Evolutionary conservation across 2,888 invertebrate species (phyloP).

Genomic region (Copidosoma aretas): DNA sequence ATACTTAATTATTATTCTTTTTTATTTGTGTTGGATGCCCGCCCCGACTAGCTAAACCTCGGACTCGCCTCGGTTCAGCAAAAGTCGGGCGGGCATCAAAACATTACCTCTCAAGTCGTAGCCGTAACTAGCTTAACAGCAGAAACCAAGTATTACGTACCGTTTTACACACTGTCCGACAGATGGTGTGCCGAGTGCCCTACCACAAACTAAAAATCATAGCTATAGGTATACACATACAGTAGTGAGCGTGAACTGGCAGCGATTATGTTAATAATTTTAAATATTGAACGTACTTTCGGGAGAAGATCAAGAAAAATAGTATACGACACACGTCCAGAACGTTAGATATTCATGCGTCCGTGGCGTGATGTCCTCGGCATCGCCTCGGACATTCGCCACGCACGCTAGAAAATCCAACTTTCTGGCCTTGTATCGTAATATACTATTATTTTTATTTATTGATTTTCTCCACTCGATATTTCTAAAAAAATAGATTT

Average conservation of each 20-base stretch:
- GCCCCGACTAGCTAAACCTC: constrained; percentile 27
- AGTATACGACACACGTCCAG: constrained; percentile 20
- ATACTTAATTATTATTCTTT: neutral
- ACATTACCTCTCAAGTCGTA: neutral
- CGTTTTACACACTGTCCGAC: neutral
- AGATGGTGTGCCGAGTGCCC: too few relatives aligned
- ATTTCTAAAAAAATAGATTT: too few relatives aligned
- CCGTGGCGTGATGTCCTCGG: constrained; percentile 1
- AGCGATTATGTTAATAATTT: too few relatives aligned
- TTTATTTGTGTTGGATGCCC: neutral
- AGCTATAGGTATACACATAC: too few relatives aligned
- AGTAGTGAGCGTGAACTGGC: neutral
- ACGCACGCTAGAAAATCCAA: neutral
- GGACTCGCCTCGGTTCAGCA: constrained; percentile 28
- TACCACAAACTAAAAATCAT: too few relatives aligned
- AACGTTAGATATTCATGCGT: constrained; percentile 4
- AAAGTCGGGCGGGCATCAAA: constrained; percentile 24
- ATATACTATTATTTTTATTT: too few relatives aligned
- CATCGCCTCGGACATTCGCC: constrained; percentile 3
- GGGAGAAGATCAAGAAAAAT: constrained; percentile 16
- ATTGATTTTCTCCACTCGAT: too few relatives aligned
- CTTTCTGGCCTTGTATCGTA: constrained; percentile 8
- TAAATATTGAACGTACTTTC: neutral
- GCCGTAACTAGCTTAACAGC: too few relatives aligned
- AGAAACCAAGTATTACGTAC: too few relatives aligned